Conservation (phyloP, 2,888 invertebrate genomes). For the Drosophila trichaetosa region DNA sequence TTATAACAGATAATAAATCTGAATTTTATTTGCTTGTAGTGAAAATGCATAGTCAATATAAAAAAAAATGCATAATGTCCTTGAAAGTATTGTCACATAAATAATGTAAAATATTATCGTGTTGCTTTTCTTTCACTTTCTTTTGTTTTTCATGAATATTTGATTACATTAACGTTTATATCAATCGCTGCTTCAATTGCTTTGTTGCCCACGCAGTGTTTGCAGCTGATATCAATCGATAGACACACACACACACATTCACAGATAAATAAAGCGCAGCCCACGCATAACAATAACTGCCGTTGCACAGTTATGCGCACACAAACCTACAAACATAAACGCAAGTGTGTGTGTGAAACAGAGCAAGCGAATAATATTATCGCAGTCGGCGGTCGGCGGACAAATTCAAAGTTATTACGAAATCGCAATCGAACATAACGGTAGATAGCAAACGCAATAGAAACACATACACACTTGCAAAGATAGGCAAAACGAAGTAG, state of each 20-base stretch:
- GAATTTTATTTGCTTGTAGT: neutral
- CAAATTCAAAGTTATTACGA: constrained; percentile 72
- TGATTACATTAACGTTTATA: constrained; percentile 48
- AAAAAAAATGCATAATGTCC: constrained; percentile 11
- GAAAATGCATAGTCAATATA: neutral
- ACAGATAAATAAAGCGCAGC: constrained; percentile 58
- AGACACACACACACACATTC: constrained; percentile 31
- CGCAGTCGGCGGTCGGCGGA: constrained; percentile 63
- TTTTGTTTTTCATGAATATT: constrained; percentile 47
- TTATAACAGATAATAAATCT: neutral
- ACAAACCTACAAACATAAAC: constrained; percentile 10
- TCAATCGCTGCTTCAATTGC: constrained; percentile 51
- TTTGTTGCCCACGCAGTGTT: constrained; percentile 29
- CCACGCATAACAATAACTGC: constrained; percentile 59
- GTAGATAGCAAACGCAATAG: constrained; percentile 66
- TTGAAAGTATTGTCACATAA: constrained; percentile 5
- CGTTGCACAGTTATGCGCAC: constrained; percentile 53
- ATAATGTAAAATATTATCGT: constrained; percentile 8
- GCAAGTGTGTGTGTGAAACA: constrained; percentile 17
- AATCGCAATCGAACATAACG: constrained; percentile 79
- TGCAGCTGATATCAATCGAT: constrained; percentile 40
- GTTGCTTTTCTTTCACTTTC: constrained; percentile 22
- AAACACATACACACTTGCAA: constrained; percentile 27
- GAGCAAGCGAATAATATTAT: constrained; percentile 64
- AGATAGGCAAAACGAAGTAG: constrained; percentile 35